Conservation (phyloP, 1,140 invertebrate species). For the Drosophila pruinosa region DNA sequence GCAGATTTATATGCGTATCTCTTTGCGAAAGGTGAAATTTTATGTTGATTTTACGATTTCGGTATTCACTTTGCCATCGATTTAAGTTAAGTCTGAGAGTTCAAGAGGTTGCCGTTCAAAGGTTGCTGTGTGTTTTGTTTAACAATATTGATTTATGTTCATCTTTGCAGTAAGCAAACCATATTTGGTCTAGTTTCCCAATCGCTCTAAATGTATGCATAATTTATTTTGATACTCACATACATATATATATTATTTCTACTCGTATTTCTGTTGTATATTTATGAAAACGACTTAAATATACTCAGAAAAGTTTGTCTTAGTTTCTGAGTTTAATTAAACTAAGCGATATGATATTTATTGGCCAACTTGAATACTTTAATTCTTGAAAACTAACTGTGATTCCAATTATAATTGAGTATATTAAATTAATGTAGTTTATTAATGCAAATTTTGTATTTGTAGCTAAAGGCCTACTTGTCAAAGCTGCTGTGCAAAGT, state of each 20-base stretch:
- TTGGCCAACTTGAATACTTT: too few relatives aligned
- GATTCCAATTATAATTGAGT: too few relatives aligned
- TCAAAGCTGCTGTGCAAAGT: not conserved
- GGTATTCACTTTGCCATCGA: constrained; percentile 11
- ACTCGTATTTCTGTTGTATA: too few relatives aligned
- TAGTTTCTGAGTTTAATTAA: too few relatives aligned
- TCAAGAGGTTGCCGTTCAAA: not conserved
- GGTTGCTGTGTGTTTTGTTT: not conserved
- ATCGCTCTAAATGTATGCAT: not conserved
- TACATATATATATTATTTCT: too few relatives aligned
- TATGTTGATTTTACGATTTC: constrained; percentile 40
- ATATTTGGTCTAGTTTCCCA: not conserved
- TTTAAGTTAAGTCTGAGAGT: constrained; percentile 35
- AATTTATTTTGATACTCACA: not conserved
- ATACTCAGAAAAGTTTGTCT: too few relatives aligned
- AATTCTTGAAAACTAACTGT: too few relatives aligned
- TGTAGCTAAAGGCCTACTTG: too few relatives aligned
- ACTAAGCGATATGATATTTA: too few relatives aligned
- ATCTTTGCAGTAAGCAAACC: not conserved
- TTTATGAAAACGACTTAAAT: too few relatives aligned
- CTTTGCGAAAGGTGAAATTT: constrained; percentile 58
- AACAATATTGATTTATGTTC: not conserved
- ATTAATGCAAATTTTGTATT: too few relatives aligned
- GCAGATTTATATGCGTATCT: constrained; percentile 72
- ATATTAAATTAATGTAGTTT: too few relatives aligned